phyloP scores from a whole-genome alignment of 2,888 invertebrate genomes.

The Loripinus fragilis region DNA sequence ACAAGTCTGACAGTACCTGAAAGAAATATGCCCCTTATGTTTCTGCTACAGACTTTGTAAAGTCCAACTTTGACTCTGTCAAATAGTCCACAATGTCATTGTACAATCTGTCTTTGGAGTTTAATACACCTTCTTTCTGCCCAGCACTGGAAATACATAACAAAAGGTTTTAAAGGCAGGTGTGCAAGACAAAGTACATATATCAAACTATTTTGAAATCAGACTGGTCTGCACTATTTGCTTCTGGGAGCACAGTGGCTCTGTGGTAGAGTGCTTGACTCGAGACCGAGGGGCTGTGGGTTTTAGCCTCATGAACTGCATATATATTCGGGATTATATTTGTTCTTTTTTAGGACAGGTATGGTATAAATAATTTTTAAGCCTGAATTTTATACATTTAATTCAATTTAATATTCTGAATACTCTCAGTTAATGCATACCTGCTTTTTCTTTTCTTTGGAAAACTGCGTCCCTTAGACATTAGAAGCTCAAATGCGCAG shows the following conservation, averaged over 20 bases:
- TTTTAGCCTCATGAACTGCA: too few relatives aligned
- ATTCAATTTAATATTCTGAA: neutral
- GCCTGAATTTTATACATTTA: neutral
- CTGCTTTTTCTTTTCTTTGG: neutral
- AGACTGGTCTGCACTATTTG: too few relatives aligned
- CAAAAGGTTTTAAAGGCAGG: neutral
- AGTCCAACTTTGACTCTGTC: neutral
- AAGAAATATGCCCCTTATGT: slow-evolving; percentile 13
- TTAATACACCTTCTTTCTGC: neutral
- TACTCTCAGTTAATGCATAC: neutral
- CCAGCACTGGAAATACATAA: neutral
- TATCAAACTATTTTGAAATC: too few relatives aligned
- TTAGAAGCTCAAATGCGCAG: slow-evolving; percentile 8
- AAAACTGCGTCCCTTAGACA: neutral
- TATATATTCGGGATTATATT: too few relatives aligned
- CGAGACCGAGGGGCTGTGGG: too few relatives aligned
- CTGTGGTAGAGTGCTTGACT: too few relatives aligned
- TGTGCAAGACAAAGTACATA: too few relatives aligned
- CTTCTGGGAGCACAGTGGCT: too few relatives aligned
- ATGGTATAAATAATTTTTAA: neutral
- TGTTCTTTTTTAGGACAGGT: neutral
- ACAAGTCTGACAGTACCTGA: slow-evolving; percentile 9
- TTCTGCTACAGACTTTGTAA: neutral
- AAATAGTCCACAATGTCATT: neutral
- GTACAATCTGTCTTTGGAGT: slow-evolving; percentile 1